Base-by-base conservation (phyloP, 2,888 invertebrate species). In the Conchocele bisecta region DNA sequence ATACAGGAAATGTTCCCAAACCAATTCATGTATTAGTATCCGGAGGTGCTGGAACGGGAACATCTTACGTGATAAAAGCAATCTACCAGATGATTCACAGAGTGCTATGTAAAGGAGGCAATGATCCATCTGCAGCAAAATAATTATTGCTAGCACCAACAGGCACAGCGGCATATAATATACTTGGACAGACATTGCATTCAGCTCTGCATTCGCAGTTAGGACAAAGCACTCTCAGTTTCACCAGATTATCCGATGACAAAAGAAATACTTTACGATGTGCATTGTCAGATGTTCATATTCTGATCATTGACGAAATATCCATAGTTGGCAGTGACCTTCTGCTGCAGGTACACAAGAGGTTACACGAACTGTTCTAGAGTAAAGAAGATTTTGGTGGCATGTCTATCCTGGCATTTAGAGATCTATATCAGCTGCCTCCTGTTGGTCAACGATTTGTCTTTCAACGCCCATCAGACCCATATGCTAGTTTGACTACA, bases 11-110 rank as follows among this genome's bases (percentile, higher is more conserved):
- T n/a, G n/a, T n/a, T n/a, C n/a, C n/a, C n/a, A n/a, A n/a, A n/a
- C n/a, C n/a, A n/a, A n/a, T n/a, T n/a, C n/a, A n/a, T n/a, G n/a
- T n/a, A n/a, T n/a, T n/a, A n/a, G n/a, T n/a, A n/a, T n/a, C 66
- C 13, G 66, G 66, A 13, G 59, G 66, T 22, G 66, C 56, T 20
- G 66, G 66, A 11, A 66, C 60, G 24, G 71, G 71, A 11, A 71
- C 60, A 56, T 60, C 60, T 17, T 58, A 66, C 46, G 13, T 71
- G 13, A 46, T 31, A 15, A 31, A 26, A 29, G 41, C 50, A 39
- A 31, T 63, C 15, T 63, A 63, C 44, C 63, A 63, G 17, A 63
- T 42, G 29, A 53, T 53, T 31, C 22, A 51, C 17, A 29, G 28
- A 42, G 53, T 22, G 24, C 35, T 63, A 26, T 29, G 53, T 15